These are phyloP conservation scores for Heteractis magnifica DNA, from an alignment of 92 coral and sea anemone species.

Conservation along the genomic window DNA sequence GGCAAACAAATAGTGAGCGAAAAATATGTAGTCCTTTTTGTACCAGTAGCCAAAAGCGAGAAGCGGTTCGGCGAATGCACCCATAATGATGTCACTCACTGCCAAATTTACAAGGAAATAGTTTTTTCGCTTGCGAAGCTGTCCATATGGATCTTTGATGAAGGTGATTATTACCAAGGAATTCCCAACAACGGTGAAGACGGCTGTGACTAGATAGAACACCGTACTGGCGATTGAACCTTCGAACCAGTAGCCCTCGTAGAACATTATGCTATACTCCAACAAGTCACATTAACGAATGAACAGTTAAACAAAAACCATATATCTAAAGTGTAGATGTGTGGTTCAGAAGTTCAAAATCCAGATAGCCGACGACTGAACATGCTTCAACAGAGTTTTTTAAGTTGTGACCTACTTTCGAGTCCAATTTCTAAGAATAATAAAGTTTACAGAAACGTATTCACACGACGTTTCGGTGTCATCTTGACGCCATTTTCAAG, in stretches of 20 bases:
- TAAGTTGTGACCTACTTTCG: no score
- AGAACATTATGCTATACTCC: constrained; percentile 43
- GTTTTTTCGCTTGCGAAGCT: constrained; percentile 55
- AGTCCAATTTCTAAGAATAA: no score
- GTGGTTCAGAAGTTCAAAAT: no score
- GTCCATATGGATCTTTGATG: constrained; percentile 62
- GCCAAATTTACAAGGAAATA: constrained; percentile 62
- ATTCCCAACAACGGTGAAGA: constrained; percentile 58
- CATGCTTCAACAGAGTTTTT: no score
- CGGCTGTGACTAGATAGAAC: constrained; percentile 45
- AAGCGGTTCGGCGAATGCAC: constrained; percentile 61
- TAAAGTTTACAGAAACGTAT: no score
- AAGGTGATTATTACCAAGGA: constrained; percentile 56
- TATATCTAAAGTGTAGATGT: no score
- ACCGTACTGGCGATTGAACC: constrained; percentile 40
- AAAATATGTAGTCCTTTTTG: constrained; percentile 39
- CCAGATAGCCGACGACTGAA: no score
- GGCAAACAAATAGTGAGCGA: constrained; percentile 72
- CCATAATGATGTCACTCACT: constrained; percentile 74
- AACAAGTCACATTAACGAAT: not conserved
- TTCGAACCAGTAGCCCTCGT: constrained; percentile 69
- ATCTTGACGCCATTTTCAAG: no score
- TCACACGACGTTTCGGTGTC: no score
- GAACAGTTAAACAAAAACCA: no score
- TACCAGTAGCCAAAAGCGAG: constrained; percentile 63